Conservation (phyloP, 2,888 invertebrate species). For the Thelaira solivaga region DNA sequence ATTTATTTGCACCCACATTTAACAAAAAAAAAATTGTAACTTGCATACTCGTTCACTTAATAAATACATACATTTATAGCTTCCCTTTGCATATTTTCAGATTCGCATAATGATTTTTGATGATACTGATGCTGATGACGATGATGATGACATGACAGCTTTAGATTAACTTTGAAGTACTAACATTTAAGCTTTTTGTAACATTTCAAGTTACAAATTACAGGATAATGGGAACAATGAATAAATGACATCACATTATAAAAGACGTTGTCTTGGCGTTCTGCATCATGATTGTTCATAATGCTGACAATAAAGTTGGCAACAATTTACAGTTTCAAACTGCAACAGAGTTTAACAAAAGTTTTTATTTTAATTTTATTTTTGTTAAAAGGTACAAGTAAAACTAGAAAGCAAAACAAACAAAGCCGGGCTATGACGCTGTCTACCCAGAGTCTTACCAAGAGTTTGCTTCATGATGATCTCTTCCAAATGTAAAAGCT, state of each 20-base stretch:
- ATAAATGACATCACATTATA: slow-evolving; percentile 51
- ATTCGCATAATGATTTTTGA: slow-evolving; percentile 43
- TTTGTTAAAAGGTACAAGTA: neutral
- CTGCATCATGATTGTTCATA: slow-evolving; percentile 36
- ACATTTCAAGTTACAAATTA: slow-evolving; percentile 58
- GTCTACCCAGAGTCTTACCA: no score
- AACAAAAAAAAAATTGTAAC: slow-evolving; percentile 19
- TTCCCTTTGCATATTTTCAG: slow-evolving; percentile 17
- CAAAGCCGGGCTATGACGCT: no score
- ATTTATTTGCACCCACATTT: neutral
- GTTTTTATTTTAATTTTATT: no score
- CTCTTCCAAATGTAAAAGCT: no score
- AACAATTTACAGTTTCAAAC: slow-evolving; percentile 45
- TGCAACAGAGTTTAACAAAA: slow-evolving; percentile 33
- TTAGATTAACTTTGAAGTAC: slow-evolving; percentile 54
- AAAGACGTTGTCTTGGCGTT: slow-evolving; percentile 46
- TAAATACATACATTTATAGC: slow-evolving; percentile 14
- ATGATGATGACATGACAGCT: slow-evolving; percentile 52
- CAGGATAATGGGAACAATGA: slow-evolving; percentile 57
- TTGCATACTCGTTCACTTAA: neutral
- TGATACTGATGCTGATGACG: slow-evolving; percentile 18
- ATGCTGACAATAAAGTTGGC: slow-evolving; percentile 52
- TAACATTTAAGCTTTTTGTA: slow-evolving; percentile 55
- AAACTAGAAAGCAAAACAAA: neutral
- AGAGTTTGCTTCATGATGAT: no score